Evolutionary conservation across 2,113 vertebrate species (phyloP).

Genomic region (Limnothrissa miodon): DNA sequence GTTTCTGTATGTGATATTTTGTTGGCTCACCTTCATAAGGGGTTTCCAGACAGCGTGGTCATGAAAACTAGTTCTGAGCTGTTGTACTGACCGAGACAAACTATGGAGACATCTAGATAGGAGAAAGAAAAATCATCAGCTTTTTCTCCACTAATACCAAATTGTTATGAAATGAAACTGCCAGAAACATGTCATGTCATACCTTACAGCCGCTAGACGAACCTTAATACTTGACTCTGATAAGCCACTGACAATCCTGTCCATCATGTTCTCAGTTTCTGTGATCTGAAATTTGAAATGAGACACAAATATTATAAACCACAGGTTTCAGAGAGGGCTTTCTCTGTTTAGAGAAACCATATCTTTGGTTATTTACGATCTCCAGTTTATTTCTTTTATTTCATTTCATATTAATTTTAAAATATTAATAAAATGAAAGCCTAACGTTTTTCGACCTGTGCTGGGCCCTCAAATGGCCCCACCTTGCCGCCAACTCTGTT

Average conservation of each 20-base stretch:
- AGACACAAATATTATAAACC: not conserved
- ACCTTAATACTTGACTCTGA: conserved; percentile 98
- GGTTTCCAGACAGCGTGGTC: conserved; percentile 99
- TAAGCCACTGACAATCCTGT: conserved; percentile 96
- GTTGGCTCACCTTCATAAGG: conserved; percentile 89
- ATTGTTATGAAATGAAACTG: not conserved
- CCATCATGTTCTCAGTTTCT: conserved; percentile 99
- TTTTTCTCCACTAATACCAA: not conserved
- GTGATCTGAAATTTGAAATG: conserved; percentile 81
- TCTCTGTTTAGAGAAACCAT: too few relatives aligned
- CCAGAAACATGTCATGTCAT: conserved; percentile 33
- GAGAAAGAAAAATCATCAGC: not conserved
- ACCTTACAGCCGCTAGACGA: conserved; percentile 97
- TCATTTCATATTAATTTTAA: too few relatives aligned
- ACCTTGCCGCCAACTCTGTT: too few relatives aligned
- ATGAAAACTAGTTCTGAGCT: conserved; percentile 97
- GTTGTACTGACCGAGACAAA: conserved; percentile 97
- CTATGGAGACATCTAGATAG: conserved; percentile 93
- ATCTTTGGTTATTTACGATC: too few relatives aligned
- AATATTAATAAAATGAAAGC: too few relatives aligned
- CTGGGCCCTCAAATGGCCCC: too few relatives aligned
- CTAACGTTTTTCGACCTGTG: too few relatives aligned
- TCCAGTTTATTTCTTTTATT: too few relatives aligned
- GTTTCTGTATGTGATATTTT: not conserved
- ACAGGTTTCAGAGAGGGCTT: too few relatives aligned